Evolutionary conservation across 2,113 vertebrate genomes (phyloP).

Genomic region (Daubentonia madagascariensis): DNA sequence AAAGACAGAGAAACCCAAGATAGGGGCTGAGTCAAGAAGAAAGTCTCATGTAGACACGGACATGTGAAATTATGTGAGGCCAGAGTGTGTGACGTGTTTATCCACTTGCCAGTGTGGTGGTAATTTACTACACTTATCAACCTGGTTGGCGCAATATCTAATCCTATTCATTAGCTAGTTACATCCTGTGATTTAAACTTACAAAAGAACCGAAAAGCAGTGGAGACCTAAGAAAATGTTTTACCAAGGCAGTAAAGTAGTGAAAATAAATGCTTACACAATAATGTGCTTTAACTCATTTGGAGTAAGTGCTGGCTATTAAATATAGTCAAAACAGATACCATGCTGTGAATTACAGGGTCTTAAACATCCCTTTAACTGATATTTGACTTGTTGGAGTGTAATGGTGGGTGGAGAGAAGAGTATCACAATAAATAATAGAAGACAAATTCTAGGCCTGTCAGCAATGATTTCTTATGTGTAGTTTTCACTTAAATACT

Average conservation of each 20-base stretch:
- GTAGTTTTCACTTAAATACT: conserved; percentile 69
- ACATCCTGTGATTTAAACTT: conserved; percentile 51
- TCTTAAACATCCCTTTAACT: conserved; percentile 50
- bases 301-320: conserved; percentile 60
- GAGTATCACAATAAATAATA: conserved; percentile 62
- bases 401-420: conserved; percentile 56
- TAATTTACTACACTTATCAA: not conserved
- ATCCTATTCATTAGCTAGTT: conserved; percentile 51
- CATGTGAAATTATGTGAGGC: not conserved
- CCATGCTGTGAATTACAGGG: conserved; percentile 47
- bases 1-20: not conserved
- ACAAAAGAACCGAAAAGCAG: conserved; percentile 8
- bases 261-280: conserved; percentile 67
- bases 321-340: conserved; percentile 68
- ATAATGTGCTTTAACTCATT: conserved; percentile 70
- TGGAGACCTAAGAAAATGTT: conserved; percentile 24
- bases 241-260: conserved; percentile 51
- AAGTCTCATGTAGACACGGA: not conserved
- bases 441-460: conserved; percentile 66
- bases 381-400: conserved; percentile 56
- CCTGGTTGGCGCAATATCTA: not conserved
- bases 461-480: conserved; percentile 59
- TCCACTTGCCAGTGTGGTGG: not conserved
- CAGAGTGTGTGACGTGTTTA: not conserved
- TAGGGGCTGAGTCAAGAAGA: not conserved